Conservation (phyloP, 1,140 invertebrate genomes). For the Apis dorsata region DNA sequence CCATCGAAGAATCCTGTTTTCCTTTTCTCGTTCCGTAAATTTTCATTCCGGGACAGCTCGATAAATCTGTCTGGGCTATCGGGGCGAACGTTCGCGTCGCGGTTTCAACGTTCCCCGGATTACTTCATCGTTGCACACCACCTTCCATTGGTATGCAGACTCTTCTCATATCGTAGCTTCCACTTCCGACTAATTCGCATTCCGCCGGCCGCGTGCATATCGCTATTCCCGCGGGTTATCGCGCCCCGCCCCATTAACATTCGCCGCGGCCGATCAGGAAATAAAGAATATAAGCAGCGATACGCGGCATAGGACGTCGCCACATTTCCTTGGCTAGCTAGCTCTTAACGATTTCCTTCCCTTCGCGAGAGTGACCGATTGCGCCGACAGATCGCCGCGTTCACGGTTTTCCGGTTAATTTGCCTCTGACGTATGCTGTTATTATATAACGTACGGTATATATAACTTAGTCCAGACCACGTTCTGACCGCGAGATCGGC, state of each 20-base stretch:
- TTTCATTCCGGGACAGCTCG: too few relatives aligned
- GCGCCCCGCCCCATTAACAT: slow-evolving; percentile 8
- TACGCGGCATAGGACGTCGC: not conserved
- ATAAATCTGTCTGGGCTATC: not conserved
- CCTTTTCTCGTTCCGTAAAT: too few relatives aligned
- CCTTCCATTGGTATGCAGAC: slow-evolving; percentile 18
- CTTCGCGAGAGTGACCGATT: not conserved
- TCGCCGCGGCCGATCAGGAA: not conserved
- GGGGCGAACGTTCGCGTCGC: not conserved
- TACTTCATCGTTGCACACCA: slow-evolving; percentile 24
- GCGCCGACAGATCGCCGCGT: slow-evolving; percentile 43
- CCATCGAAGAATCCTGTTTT: not conserved
- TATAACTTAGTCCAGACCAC: slow-evolving; percentile 50
- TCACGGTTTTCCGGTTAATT: slow-evolving; percentile 51
- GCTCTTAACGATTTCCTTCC: too few relatives aligned
- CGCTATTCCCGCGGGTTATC: slow-evolving; percentile 5
- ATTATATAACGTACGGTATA: slow-evolving; percentile 6
- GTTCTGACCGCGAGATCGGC: slow-evolving; percentile 28
- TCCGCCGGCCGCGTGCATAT: not conserved
- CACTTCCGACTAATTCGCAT: slow-evolving; percentile 35
- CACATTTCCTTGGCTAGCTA: too few relatives aligned
- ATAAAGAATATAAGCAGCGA: slow-evolving; percentile 16
- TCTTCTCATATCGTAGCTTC: not conserved
- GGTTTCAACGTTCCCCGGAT: not conserved
- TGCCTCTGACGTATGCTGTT: slow-evolving; percentile 49